Percentiles rank a stretch among this genome's conserved stretches.
Evolutionary conservation across 37 sponge, comb jelly and placozoan species (phyloP).

Genomic region (Cladorhizidae sp.): DNA sequence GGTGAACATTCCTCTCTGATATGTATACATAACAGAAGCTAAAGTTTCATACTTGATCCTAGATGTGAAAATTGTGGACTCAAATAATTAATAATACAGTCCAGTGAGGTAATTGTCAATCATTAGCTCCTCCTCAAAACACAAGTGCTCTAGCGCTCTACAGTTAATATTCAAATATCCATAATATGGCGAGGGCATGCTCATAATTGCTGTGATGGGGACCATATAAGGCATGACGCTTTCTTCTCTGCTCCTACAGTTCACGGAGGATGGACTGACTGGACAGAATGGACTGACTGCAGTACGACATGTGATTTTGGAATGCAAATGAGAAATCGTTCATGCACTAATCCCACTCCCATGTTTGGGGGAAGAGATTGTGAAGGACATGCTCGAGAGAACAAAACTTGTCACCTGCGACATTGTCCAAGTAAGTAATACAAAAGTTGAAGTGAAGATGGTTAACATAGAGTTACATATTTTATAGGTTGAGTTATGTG

Average conservation of each 20-base stretch:
- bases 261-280: slow-evolving; percentile 61
- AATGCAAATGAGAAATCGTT: slow-evolving; percentile 21
- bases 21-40: too few relatives aligned
- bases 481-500: not conserved
- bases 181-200: too few relatives aligned
- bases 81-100: too few relatives aligned
- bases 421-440: slow-evolving; percentile 67
- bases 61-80: too few relatives aligned
- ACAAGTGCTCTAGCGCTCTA: too few relatives aligned
- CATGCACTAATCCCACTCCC: slow-evolving; percentile 57
- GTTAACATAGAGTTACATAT: not conserved
- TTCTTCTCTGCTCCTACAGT: slow-evolving; percentile 47
- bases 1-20: not conserved
- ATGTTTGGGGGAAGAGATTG: slow-evolving; percentile 56
- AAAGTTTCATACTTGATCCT: too few relatives aligned
- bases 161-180: too few relatives aligned
- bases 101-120: too few relatives aligned
- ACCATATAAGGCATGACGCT: too few relatives aligned
- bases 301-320: slow-evolving; percentile 64
- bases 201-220: too few relatives aligned
- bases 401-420: slow-evolving; percentile 21
- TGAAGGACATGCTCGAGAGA: slow-evolving; percentile 35
- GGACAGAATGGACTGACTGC: slow-evolving; percentile 70
- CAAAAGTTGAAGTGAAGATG: not conserved
- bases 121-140: too few relatives aligned